phyloP scores from a whole-genome alignment of 2,888 invertebrate species.

The Heliconius charithonia region DNA sequence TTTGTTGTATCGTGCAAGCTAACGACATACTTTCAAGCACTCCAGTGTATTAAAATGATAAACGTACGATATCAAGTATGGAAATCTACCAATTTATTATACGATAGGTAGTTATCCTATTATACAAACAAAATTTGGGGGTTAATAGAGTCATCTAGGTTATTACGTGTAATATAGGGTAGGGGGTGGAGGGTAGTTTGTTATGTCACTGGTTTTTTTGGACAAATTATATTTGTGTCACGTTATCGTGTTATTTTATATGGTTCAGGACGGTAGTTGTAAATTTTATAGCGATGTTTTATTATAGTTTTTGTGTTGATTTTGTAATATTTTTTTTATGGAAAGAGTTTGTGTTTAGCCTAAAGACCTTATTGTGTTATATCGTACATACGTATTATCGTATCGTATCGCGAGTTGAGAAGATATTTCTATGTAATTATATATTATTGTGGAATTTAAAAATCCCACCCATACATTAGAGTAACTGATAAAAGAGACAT shows the following conservation, averaged over 20 bases:
- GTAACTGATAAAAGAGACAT: no score
- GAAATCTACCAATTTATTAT: conserved; percentile 83
- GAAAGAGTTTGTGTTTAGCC: background rate
- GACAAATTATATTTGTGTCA: conserved; percentile 28
- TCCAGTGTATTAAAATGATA: conserved; percentile 82
- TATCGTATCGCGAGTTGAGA: no score
- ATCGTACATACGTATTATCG: no score
- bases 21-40: conserved; percentile 73
- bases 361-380: background rate
- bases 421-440: background rate
- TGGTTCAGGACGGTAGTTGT: conserved; percentile 14
- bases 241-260: conserved; percentile 17
- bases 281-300: background rate
- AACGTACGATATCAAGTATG: conserved; percentile 78
- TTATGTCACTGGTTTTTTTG: conserved; percentile 33
- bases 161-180: conserved; percentile 67
- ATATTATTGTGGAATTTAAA: background rate
- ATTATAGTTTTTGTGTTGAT: background rate
- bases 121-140: conserved; percentile 79
- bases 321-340: background rate
- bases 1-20: conserved; percentile 55
- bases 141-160: conserved; percentile 78
- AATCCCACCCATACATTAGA: no score
- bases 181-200: conserved; percentile 51
- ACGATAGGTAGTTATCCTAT: conserved; percentile 82